Base-by-base conservation (phyloP, 2,113 vertebrate species). In the Symphodus melops region DNA sequence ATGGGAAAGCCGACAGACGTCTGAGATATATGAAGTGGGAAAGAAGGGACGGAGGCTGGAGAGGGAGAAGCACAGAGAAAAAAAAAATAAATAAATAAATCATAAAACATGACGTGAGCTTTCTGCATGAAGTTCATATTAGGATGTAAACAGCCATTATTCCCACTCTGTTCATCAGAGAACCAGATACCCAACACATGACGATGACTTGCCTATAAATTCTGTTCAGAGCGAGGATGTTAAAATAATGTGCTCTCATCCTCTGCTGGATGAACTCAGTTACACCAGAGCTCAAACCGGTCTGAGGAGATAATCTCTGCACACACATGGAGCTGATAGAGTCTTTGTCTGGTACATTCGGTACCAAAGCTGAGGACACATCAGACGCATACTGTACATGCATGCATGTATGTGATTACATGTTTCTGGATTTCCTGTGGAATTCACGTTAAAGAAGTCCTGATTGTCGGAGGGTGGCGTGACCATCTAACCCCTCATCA, bases 21-120 rank as follows among this genome's bases (percentile, higher is more conserved):
- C 10, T 8, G 21, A 76, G 25, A 71, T 77, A 74, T 79, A 81
- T 77, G 66, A 48, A 59, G 66, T 8, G 72, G 69, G 68, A 76
- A 53, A 16, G 8, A 5, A 14, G 7, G 10, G 62, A 63, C 23
- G 60, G 41, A 60, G 33, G 9, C 4, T 13, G 25, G 53, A 52
- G 60, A 33, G 3, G 60, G 21, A n/a, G 42, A 55, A 28, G 41
- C 9, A 20, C 7, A 19, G 28, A 11, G 5, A 9, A 23, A 12
- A 7, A 11, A 21, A 59, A 36, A 25, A 25, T 2, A 25, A 4
- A 25, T 2, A 4, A 25, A 25, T 2, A 25, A 25, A 25, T 25
- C 25, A 25, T 25, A 2, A 25, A 25, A 25, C 25, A 25, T 25
- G 25, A 25, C 4, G 2, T 25, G 25, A 25, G 25, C 4, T 25